A percentile compares a stretch with the other conserved stretches of the same genome.
Conservation (phyloP, 2,113 vertebrate species). For the Halcyon malimbica region DNA sequence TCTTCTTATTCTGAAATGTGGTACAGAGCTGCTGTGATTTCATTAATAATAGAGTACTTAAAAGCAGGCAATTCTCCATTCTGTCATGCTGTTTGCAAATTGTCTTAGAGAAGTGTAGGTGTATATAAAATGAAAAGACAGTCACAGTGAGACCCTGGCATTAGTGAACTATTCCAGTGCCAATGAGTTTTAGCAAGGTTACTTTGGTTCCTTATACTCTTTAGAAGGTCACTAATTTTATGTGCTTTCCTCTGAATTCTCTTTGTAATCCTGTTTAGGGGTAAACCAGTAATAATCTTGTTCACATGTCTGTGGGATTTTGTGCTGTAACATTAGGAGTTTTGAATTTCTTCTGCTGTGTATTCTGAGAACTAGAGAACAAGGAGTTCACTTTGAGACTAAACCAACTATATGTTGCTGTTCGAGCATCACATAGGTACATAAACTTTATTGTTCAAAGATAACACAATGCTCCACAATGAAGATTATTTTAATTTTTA, state of each 20-base stretch:
- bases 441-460: not conserved
- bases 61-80: not conserved
- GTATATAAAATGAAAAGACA: not conserved
- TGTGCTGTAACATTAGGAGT: not conserved
- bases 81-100: conserved; percentile 12
- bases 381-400: not conserved
- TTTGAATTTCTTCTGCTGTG: not conserved
- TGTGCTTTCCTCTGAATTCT: not conserved
- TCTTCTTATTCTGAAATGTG: not conserved
- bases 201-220: not conserved
- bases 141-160: not conserved
- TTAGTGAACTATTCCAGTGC: not conserved
- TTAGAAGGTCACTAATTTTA: conserved; percentile 1
- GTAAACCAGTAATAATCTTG: not conserved
- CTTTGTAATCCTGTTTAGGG: conserved; percentile 19
- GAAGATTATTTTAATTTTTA: not conserved
- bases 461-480: not conserved
- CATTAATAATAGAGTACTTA: not conserved
- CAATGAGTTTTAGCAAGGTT: not conserved
- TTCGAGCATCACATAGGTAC: not conserved
- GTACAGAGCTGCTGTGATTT: not conserved
- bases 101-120: not conserved
- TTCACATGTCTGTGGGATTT: not conserved
- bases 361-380: not conserved
- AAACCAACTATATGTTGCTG: not conserved